Evolutionary conservation across 2,113 vertebrate species (phyloP).

Genomic region (Polypterus bichir): DNA sequence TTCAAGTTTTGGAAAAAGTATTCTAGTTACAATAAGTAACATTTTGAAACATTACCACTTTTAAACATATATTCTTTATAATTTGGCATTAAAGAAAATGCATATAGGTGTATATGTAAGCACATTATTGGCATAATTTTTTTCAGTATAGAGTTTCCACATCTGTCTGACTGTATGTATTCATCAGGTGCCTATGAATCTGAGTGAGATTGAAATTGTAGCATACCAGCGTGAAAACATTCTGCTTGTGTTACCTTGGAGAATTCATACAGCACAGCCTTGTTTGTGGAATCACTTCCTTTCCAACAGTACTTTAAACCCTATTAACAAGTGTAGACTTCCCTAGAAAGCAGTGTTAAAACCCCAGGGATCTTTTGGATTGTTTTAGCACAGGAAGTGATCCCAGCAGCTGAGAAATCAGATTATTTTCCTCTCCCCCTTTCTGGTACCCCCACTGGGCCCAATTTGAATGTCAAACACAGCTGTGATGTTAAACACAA

Average conservation of each 20-base stretch:
- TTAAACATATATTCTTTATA: too few species aligned
- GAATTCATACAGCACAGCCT: constrained; percentile 13
- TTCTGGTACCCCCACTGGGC: constrained; percentile 21
- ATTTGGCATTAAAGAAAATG: too few species aligned
- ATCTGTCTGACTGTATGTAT: too few species aligned
- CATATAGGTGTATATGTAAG: too few species aligned
- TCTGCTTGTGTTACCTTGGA: background rate
- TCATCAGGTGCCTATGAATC: too few species aligned
- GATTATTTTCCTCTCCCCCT: constrained; percentile 38
- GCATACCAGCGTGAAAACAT: constrained; percentile 3
- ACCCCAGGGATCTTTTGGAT: constrained; percentile 23
- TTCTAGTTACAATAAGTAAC: too few species aligned
- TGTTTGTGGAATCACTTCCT: constrained; percentile 6
- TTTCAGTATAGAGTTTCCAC: too few species aligned
- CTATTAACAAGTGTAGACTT: constrained; percentile 7
- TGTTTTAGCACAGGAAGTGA: constrained; percentile 46
- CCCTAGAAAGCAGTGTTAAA: constrained; percentile 15
- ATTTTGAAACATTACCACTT: too few species aligned
- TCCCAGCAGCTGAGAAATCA: constrained; percentile 42
- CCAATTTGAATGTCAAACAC: constrained; percentile 43
- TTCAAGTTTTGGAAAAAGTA: too few species aligned
- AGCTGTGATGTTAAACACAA: constrained; percentile 37
- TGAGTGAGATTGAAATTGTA: background rate
- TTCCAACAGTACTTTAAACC: constrained; percentile 19
- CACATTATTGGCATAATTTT: too few species aligned